These are phyloP conservation scores for Calliphora vicina DNA, from an alignment of 1,140 invertebrate genomes.

Conservation along the genomic window DNA sequence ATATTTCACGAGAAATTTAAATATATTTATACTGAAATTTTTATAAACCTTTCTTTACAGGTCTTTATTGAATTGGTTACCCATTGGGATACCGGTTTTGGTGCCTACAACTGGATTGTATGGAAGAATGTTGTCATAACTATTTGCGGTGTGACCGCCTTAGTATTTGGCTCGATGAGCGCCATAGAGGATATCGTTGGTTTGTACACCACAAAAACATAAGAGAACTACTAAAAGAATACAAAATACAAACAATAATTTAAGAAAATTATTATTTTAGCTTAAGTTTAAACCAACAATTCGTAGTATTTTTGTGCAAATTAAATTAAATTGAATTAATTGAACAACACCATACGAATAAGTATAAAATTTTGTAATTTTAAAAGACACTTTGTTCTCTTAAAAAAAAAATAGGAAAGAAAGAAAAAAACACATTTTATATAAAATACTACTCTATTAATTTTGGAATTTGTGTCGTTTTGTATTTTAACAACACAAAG, in stretches of 20 bases:
- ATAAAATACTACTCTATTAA: too few relatives aligned
- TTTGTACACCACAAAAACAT: constrained; percentile 52
- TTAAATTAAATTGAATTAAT: neutral
- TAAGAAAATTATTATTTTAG: neutral
- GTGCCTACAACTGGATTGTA: constrained; percentile 74
- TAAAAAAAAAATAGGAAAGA: too few relatives aligned
- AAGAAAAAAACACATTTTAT: too few relatives aligned
- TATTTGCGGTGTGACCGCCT: constrained; percentile 76
- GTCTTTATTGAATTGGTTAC: constrained; percentile 57
- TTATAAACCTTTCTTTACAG: constrained; percentile 40
- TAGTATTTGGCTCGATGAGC: constrained; percentile 81
- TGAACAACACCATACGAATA: neutral
- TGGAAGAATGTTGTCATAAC: constrained; percentile 80
- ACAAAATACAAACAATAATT: neutral
- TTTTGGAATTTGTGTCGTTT: neutral
- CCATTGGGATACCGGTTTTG: constrained; percentile 73
- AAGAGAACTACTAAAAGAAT: neutral
- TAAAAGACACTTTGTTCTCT: too few relatives aligned
- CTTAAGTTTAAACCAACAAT: neutral
- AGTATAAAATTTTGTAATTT: neutral
- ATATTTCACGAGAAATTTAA: too few relatives aligned
- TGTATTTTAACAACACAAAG: neutral
- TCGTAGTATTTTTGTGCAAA: constrained; percentile 25
- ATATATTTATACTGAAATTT: too few relatives aligned
- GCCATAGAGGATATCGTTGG: constrained; percentile 75